Conservation (phyloP, 2,888 invertebrate genomes). For the Cataglyphis rosenhaueri region DNA sequence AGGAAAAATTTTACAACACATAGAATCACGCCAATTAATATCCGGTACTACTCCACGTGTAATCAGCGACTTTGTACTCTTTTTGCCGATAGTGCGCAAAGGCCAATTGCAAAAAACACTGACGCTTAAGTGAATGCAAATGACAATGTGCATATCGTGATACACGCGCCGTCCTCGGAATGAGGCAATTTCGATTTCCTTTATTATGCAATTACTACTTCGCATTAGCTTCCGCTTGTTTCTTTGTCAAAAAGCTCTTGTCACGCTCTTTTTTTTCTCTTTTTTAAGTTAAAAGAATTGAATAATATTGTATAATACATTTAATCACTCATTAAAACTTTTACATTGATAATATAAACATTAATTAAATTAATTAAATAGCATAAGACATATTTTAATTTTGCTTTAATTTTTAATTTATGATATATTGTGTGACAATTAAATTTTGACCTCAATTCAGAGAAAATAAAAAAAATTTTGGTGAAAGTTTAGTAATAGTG, state of each 20-base stretch:
- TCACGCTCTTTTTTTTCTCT: slow-evolving; percentile 20
- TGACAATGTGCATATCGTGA: slow-evolving; percentile 37
- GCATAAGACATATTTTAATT: neutral
- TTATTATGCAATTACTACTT: slow-evolving; percentile 45
- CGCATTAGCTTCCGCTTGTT: slow-evolving; percentile 44
- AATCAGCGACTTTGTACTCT: slow-evolving; percentile 48
- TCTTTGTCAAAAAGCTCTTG: slow-evolving; percentile 18
- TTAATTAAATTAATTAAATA: neutral
- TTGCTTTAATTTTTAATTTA: neutral
- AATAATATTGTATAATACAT: neutral
- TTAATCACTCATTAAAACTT: neutral
- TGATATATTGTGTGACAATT: neutral
- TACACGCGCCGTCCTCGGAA: slow-evolving; percentile 38
- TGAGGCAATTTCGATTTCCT: slow-evolving; percentile 46
- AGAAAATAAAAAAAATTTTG: neutral
- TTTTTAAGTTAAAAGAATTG: neutral
- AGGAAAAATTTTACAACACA: slow-evolving; percentile 32
- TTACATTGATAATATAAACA: neutral
- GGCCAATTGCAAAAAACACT: slow-evolving; percentile 34
- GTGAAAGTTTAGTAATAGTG: too few species aligned
- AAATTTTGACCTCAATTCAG: neutral
- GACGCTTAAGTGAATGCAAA: slow-evolving; percentile 42
- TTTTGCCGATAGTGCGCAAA: slow-evolving; percentile 29
- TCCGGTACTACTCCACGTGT: slow-evolving; percentile 24
- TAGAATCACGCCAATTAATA: slow-evolving; percentile 47